Evolutionary conservation across 2,113 vertebrate species (phyloP).

Genomic region (Dasyornis broadbenti): DNA sequence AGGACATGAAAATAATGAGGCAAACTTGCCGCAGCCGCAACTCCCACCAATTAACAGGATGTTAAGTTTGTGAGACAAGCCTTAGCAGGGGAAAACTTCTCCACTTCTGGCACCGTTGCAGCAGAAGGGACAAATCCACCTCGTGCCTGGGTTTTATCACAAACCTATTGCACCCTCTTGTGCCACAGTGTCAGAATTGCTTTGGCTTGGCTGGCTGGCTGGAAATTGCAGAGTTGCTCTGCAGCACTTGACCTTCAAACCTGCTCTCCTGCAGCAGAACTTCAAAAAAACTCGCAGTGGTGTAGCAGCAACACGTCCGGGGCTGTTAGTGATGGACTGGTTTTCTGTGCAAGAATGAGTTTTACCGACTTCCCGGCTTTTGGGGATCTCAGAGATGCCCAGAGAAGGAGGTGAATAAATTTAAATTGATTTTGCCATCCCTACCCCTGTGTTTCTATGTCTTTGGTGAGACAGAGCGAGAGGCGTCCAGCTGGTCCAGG

Average conservation of each 20-base stretch:
- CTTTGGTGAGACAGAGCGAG: neutral
- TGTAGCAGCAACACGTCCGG: accelerated
- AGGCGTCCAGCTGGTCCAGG: neutral
- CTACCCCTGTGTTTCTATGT: neutral
- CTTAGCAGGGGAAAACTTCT: neutral
- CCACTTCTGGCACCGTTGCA: neutral
- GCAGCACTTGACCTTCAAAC: conserved; percentile 45
- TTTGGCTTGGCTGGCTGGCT: neutral
- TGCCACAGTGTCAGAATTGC: conserved; percentile 18
- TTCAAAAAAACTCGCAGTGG: neutral
- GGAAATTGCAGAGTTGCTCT: neutral
- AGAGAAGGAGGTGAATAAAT: neutral
- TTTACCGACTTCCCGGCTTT: neutral
- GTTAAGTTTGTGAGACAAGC: neutral
- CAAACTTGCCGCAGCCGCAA: neutral
- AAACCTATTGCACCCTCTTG: conserved; percentile 59
- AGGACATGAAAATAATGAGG: conserved; percentile 36
- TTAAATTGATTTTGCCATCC: neutral
- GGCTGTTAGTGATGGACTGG: neutral
- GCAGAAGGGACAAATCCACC: neutral
- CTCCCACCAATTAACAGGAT: neutral
- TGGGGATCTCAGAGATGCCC: neutral
- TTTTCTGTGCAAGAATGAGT: neutral
- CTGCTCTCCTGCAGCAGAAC: neutral
- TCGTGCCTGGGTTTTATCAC: neutral